These are phyloP conservation scores for Dermatemys mawii DNA, from an alignment of 2,113 vertebrate species.

Conservation along the genomic window DNA sequence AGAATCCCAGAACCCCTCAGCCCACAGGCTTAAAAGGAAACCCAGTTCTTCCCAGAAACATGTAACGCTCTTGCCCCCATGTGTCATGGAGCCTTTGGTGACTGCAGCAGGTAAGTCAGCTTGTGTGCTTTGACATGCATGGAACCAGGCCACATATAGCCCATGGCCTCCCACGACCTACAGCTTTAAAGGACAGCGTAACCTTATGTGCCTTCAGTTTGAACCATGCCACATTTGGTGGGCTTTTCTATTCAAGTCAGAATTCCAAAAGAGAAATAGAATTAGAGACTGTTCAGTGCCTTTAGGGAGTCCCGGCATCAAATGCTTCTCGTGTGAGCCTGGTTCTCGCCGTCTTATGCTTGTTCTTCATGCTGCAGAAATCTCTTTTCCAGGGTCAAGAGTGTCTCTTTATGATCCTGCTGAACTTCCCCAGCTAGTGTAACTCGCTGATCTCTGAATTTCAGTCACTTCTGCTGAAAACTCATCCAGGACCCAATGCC, in stretches of 20 bases:
- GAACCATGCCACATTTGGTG: neutral
- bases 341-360: neutral
- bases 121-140: neutral
- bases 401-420: neutral
- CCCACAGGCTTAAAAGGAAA: neutral
- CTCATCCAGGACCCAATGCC: neutral
- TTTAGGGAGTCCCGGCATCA: neutral
- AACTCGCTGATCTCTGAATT: neutral
- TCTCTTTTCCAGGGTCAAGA: slow-evolving; percentile 35
- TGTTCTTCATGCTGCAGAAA: neutral
- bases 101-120: neutral
- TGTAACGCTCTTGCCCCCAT: neutral
- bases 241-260: neutral
- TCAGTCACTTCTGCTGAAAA: neutral
- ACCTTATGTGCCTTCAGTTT: accelerated
- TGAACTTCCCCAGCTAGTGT: slow-evolving; percentile 25
- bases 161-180: accelerated
- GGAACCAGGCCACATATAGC: neutral
- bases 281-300: neutral
- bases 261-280: neutral
- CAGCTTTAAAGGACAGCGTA: neutral
- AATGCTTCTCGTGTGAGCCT: neutral
- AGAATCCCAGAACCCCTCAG: neutral
- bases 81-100: neutral
- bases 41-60: neutral